phyloP scores from a whole-genome alignment of 2,797 vertebrate species.

The Xiphorhynchus erythropygius region DNA sequence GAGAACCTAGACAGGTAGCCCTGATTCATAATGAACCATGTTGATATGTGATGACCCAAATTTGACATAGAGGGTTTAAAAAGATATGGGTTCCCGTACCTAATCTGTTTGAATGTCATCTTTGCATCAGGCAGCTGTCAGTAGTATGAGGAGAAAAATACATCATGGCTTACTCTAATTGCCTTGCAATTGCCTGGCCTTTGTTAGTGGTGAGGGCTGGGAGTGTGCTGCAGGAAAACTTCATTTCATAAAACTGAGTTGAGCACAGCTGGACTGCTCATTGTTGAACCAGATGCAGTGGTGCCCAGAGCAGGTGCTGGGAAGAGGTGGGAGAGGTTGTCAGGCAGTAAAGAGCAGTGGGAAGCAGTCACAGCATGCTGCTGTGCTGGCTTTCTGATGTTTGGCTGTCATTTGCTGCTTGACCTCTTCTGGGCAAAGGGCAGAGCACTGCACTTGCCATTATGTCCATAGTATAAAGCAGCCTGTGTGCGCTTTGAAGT shows the following conservation, averaged over 20 bases:
- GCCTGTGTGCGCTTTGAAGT: neutral
- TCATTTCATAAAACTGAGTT: neutral
- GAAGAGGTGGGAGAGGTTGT: neutral
- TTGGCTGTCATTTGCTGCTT: neutral
- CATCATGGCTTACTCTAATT: neutral
- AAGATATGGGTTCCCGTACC: neutral
- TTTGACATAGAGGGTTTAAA: neutral
- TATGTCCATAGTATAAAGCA: neutral
- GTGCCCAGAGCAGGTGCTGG: neutral
- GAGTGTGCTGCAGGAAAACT: neutral
- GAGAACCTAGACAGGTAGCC: neutral
- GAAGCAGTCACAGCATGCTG: neutral
- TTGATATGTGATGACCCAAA: neutral
- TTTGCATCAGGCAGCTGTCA: neutral
- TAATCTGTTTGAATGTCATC: neutral
- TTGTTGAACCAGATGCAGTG: neutral
- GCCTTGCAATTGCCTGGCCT: neutral
- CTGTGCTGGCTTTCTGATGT: neutral
- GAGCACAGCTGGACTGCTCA: neutral
- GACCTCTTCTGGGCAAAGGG: neutral
- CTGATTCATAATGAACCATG: rapidly evolving
- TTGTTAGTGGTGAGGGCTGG: neutral
- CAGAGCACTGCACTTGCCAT: neutral
- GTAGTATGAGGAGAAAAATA: neutral
- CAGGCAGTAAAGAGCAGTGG: neutral